Percentiles rank a stretch among this genome's conserved stretches.
phyloP scores from a whole-genome alignment of 2,797 vertebrate genomes.

The Artibeus lituratus region DNA sequence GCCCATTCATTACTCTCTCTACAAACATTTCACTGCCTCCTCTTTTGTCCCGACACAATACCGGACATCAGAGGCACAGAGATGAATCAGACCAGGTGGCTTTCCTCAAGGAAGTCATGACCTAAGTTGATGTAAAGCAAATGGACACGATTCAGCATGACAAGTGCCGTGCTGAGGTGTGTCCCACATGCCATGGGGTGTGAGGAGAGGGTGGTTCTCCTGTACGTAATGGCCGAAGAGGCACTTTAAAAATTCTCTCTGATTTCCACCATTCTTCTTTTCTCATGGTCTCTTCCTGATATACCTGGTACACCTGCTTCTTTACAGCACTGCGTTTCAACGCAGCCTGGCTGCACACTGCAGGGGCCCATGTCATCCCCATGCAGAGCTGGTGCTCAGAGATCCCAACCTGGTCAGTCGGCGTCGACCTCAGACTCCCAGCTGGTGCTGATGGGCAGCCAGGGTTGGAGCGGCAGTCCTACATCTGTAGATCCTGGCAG shows the following conservation, averaged over 20 bases:
- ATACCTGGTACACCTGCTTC: background rate
- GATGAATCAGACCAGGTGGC: background rate
- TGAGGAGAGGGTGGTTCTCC: background rate
- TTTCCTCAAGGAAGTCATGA: background rate
- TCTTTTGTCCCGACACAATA: background rate
- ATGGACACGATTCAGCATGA: background rate
- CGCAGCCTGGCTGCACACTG: background rate
- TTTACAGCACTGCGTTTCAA: background rate
- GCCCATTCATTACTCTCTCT: background rate
- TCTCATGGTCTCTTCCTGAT: background rate
- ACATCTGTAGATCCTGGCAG: background rate
- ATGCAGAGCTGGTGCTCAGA: background rate
- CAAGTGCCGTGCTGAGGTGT: too few relatives aligned
- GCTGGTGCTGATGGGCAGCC: background rate
- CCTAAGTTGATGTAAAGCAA: background rate
- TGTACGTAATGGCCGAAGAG: background rate
- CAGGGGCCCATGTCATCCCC: background rate
- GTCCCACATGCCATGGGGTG: too few relatives aligned
- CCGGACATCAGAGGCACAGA: background rate
- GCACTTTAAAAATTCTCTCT: background rate
- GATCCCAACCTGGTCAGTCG: background rate
- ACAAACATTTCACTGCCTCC: background rate
- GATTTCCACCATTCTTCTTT: background rate
- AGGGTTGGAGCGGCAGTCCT: background rate
- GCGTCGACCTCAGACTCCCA: background rate